Conservation (phyloP, 2,797 vertebrate genomes). For the Heteromormyrus szaboi region DNA sequence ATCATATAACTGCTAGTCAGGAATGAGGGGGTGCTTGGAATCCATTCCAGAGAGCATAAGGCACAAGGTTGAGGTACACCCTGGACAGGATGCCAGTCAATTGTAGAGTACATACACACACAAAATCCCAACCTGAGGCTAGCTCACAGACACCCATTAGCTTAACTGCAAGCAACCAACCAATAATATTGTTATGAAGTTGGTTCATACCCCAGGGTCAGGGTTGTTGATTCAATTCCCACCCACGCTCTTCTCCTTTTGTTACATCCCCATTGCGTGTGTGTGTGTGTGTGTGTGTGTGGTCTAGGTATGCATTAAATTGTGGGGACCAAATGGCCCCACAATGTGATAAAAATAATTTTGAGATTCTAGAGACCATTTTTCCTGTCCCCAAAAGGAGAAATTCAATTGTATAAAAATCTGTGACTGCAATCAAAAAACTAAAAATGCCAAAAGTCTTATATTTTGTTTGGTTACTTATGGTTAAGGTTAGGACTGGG, state of each 20-base stretch:
- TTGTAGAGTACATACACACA: neutral
- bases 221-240: neutral
- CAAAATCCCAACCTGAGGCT: neutral
- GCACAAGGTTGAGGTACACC: neutral
- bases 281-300: neutral
- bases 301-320: neutral
- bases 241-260: neutral
- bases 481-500: too few relatives aligned
- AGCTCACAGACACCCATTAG: neutral
- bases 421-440: too few relatives aligned
- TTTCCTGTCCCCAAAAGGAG: too few relatives aligned
- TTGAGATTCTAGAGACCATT: too few relatives aligned
- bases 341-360: too few relatives aligned
- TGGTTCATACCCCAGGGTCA: neutral
- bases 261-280: neutral
- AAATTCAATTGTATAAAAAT: too few relatives aligned
- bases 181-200: neutral
- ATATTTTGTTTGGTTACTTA: too few relatives aligned
- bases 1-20: neutral
- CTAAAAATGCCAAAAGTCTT: too few relatives aligned
- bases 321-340: too few relatives aligned
- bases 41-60: neutral
- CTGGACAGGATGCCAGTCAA: neutral
- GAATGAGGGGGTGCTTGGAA: neutral
- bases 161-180: neutral